Conservation (phyloP, 2,113 vertebrate species). For the Ictalurus furcatus region DNA sequence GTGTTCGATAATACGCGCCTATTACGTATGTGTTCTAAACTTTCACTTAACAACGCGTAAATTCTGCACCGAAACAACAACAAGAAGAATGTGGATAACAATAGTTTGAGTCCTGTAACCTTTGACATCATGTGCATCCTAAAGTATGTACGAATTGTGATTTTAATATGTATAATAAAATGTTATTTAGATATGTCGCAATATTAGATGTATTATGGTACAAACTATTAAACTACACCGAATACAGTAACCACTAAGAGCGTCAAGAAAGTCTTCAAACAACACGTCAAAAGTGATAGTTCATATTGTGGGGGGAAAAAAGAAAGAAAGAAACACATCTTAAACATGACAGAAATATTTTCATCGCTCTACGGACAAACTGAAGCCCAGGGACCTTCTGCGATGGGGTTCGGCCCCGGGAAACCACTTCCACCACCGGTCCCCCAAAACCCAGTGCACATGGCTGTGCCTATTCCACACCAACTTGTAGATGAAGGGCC, state of each 20-base stretch:
- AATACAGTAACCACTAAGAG: background rate
- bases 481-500: slow-evolving; percentile 78
- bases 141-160: background rate
- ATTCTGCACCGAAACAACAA: background rate
- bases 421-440: slow-evolving; percentile 78
- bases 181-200: no score
- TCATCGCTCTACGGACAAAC: slow-evolving; percentile 82
- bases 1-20: background rate
- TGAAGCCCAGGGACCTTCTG: slow-evolving; percentile 79
- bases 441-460: slow-evolving; percentile 70
- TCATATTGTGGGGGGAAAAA: background rate
- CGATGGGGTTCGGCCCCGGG: slow-evolving; percentile 81
- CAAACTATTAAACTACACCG: background rate
- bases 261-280: background rate
- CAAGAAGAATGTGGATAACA: background rate
- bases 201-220: slow-evolving; percentile 18
- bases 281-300: background rate
- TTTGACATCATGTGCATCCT: background rate
- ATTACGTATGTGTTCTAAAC: accelerated
- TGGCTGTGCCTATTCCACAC: slow-evolving; percentile 69
- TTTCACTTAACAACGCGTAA: background rate
- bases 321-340: background rate
- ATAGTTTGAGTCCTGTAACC: no score
- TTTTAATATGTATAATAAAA: background rate
- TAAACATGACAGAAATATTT: slow-evolving; percentile 85